Conservation (phyloP, 1,140 invertebrate species). For the Tetramorium parvispinum region DNA sequence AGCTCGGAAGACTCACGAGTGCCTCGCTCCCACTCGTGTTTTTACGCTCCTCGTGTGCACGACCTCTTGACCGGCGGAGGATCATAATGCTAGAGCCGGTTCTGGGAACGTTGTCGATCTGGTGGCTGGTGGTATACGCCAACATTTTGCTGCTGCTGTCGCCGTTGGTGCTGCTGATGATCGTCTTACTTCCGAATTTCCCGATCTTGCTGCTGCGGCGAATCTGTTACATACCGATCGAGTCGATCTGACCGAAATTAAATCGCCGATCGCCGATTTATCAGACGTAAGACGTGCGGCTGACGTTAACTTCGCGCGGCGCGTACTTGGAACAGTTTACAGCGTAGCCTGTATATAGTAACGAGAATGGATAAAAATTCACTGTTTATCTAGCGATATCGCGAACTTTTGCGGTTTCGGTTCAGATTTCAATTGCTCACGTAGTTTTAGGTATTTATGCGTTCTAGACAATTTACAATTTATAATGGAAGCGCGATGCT, state of each 20-base stretch:
- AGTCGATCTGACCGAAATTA: slow-evolving; percentile 78
- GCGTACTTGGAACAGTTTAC: not conserved
- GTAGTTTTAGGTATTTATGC: slow-evolving; percentile 3
- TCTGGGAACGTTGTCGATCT: slow-evolving; percentile 79
- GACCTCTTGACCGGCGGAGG: slow-evolving; percentile 30
- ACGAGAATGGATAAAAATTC: no score
- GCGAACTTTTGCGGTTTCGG: not conserved
- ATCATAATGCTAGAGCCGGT: slow-evolving; percentile 79
- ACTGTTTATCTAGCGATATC: no score
- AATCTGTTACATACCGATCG: slow-evolving; percentile 83
- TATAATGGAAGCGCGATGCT: not conserved
- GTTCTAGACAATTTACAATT: not conserved
- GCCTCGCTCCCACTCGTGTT: slow-evolving; percentile 9
- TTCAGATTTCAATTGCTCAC: not conserved
- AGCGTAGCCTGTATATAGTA: not conserved
- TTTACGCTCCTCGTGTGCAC: slow-evolving; percentile 3
- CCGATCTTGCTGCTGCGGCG: slow-evolving; percentile 81
- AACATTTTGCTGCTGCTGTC: slow-evolving; percentile 80
- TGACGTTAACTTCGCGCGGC: not conserved
- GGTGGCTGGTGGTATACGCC: slow-evolving; percentile 82
- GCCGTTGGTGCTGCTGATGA: slow-evolving; percentile 80
- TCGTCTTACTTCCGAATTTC: slow-evolving; percentile 82
- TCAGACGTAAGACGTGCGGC: not conserved
- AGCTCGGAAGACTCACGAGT: slow-evolving; percentile 31
- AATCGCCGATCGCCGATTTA: not conserved